These are phyloP conservation scores for Coendou prehensilis DNA, from an alignment of 2,797 vertebrate genomes.

Conservation along the genomic window DNA sequence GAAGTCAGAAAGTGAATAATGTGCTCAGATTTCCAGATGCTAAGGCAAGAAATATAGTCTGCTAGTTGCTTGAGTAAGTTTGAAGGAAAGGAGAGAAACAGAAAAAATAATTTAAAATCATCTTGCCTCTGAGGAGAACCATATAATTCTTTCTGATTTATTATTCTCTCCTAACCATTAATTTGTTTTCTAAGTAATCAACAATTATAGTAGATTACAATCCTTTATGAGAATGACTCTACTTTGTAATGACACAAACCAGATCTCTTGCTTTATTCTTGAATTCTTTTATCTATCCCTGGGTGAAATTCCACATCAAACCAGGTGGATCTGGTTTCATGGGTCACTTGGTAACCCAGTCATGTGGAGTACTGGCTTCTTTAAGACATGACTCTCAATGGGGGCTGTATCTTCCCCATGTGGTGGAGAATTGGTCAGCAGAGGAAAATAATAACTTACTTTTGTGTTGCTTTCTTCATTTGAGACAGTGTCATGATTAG, in stretches of 20 bases:
- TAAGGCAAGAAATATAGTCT: not conserved
- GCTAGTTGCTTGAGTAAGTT: not conserved
- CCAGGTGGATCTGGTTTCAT: not conserved
- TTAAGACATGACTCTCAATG: not conserved
- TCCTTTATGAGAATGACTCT: not conserved
- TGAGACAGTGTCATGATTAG: not conserved
- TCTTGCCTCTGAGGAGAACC: not conserved
- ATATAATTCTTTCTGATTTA: not conserved
- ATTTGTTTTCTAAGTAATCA: not conserved
- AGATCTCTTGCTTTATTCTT: not conserved
- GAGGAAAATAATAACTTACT: not conserved
- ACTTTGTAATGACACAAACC: not conserved
- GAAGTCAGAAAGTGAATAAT: not conserved
- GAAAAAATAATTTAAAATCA: not conserved
- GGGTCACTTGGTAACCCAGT: not conserved
- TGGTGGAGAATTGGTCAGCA: not conserved
- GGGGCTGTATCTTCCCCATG: not conserved
- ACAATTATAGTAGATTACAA: not conserved
- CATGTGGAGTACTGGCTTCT: no score
- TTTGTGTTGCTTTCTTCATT: not conserved
- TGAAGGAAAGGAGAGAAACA: not conserved
- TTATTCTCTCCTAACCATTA: not conserved
- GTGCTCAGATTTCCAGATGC: not conserved
- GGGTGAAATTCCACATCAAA: not conserved
- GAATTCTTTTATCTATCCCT: not conserved